Percentiles rank a stretch among this genome's conserved stretches.
These are phyloP conservation scores for Pardalotus punctatus DNA, from an alignment of 2,113 vertebrate species.

Conservation along the genomic window DNA sequence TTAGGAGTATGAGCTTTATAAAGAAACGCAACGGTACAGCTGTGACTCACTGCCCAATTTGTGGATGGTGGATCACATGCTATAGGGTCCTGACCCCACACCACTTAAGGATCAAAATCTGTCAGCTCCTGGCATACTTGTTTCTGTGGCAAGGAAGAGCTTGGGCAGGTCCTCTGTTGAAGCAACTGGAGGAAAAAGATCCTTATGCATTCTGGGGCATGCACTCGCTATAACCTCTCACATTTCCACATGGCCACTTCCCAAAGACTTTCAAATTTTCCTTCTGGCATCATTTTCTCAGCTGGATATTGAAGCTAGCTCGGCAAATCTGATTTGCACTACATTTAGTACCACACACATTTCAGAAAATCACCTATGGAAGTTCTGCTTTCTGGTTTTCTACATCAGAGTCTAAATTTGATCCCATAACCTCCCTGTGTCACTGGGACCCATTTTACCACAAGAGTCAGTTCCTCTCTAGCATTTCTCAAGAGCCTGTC, in stretches of 20 bases:
- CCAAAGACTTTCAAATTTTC: not conserved
- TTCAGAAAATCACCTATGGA: not conserved
- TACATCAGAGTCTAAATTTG: slow-evolving; percentile 10
- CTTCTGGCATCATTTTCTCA: not conserved
- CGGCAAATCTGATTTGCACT: not conserved
- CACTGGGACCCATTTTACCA: not conserved
- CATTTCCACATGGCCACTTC: not conserved
- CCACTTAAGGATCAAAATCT: not conserved
- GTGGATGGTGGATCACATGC: not conserved
- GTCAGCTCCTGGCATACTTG: not conserved
- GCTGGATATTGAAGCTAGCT: not conserved
- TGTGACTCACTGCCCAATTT: not conserved
- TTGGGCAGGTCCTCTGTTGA: not conserved
- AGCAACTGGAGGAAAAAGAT: not conserved
- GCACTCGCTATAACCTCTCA: not conserved
- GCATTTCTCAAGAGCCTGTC: not conserved
- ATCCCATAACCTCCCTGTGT: not conserved
- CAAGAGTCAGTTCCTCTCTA: not conserved
- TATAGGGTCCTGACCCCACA: not conserved
- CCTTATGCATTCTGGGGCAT: not conserved
- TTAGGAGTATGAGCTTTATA: not conserved
- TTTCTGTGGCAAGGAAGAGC: not conserved
- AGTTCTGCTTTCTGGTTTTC: slow-evolving; percentile 38
- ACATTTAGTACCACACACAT: not conserved
- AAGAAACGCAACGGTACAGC: not conserved